A percentile compares a stretch with the other conserved stretches of the same genome.
These are phyloP conservation scores for Cacatua alba DNA, from an alignment of 2,113 vertebrate genomes.

Conservation along the genomic window DNA sequence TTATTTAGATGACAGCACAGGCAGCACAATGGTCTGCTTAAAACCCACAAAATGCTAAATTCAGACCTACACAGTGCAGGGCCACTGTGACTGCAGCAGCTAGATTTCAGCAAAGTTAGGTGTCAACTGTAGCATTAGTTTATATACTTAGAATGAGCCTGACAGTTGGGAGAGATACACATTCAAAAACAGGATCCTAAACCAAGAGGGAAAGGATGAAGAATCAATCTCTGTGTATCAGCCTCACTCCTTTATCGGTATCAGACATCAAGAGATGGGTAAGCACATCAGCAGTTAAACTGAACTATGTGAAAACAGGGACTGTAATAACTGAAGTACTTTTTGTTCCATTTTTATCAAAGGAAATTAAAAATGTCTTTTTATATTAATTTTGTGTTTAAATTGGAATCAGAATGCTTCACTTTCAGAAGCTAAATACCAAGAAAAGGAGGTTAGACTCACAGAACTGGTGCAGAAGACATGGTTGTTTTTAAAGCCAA, in stretches of 20 bases:
- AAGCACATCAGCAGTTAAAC: not conserved
- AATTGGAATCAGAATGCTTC: not conserved
- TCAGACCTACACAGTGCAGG: not conserved
- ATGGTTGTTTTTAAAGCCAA: not conserved
- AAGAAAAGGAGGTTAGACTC: not conserved
- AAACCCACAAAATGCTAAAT: not conserved
- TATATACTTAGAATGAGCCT: not conserved
- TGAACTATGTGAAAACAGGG: not conserved
- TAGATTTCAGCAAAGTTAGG: not conserved
- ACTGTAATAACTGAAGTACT: not conserved
- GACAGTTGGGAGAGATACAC: not conserved
- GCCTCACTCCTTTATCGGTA: not conserved
- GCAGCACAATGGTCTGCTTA: not conserved
- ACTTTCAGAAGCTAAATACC: not conserved
- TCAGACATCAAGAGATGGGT: not conserved
- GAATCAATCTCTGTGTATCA: not conserved
- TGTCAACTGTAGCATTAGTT: not conserved
- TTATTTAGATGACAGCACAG: not conserved
- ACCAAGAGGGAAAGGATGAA: not conserved
- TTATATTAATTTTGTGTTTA: not conserved
- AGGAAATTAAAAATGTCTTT: not conserved
- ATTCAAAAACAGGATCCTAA: not conserved
- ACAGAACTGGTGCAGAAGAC: not conserved
- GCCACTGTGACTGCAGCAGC: not conserved
- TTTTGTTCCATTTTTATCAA: not conserved